A percentile compares a stretch with the other conserved stretches of the same genome.
Evolutionary conservation across 2,888 invertebrate genomes (phyloP).

Genomic region (Caenorhabditis sp.): DNA sequence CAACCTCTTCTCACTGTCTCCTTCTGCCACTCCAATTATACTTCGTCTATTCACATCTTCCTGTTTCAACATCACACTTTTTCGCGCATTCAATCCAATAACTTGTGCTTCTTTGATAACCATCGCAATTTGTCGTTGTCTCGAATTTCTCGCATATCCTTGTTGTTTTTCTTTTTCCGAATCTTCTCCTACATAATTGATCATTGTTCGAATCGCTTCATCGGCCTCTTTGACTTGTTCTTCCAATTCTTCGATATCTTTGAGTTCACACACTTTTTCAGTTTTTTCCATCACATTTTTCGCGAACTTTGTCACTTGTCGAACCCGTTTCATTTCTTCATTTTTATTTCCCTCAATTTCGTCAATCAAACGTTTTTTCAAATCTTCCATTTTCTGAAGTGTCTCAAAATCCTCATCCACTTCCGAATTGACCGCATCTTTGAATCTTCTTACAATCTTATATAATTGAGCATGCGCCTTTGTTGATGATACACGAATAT

Average conservation of each 20-base stretch:
- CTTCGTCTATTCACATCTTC: slow-evolving; percentile 37
- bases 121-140: slow-evolving; percentile 52
- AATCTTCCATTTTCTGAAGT: slow-evolving; percentile 43
- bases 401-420: slow-evolving; percentile 42
- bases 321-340: slow-evolving; percentile 12
- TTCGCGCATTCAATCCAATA: slow-evolving; percentile 46
- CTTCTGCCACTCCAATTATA: slow-evolving; percentile 12
- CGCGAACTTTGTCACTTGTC: slow-evolving; percentile 13
- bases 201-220: slow-evolving; percentile 38
- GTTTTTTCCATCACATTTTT: slow-evolving; percentile 16
- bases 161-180: slow-evolving; percentile 58
- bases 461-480: slow-evolving; percentile 73
- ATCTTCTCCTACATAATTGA: slow-evolving; percentile 57
- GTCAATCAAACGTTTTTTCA: slow-evolving; percentile 23
- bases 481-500: slow-evolving; percentile 82
- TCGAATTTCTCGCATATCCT: slow-evolving; percentile 48
- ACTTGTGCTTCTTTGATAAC: slow-evolving; percentile 53
- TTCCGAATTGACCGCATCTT: slow-evolving; percentile 71
- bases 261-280: slow-evolving; percentile 12
- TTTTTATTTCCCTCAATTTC: not conserved
- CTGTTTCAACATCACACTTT: slow-evolving; percentile 31
- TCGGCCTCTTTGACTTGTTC: slow-evolving; percentile 44
- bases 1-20: not conserved
- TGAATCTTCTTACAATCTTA: slow-evolving; percentile 78
- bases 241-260: slow-evolving; percentile 22